Evolutionary conservation across 1,140 invertebrate species (phyloP), one percentile per base, ranked within the genome.

Genomic region (Kradibia gibbosae): DNA sequence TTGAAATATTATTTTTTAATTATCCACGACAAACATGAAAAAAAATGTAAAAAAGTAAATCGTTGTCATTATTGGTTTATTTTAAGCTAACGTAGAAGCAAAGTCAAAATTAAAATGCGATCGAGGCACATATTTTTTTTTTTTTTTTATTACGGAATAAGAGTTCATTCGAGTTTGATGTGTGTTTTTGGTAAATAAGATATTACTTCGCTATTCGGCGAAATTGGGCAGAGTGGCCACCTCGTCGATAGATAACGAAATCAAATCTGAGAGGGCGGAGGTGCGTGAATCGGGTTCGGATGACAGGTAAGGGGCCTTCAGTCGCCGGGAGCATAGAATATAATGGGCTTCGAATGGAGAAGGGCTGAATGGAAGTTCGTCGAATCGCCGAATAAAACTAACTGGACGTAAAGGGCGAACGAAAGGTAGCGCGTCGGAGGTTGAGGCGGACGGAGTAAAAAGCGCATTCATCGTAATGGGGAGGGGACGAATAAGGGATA

Each of bases 391-490:
- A 42, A 71, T 36, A 72, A 31, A 31, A 78, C 53, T 78, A 78
- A 70, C 53, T 36, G 31, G 5, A 53, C 10, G 22, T 3, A 34
- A 22, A 17, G 3, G 10, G 28, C 31, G 28, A 55, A 25, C n/a
- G n/a, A 22, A 22, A 53, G 13, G 31, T 53, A 78, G 42, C 11
- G 72, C 55, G 45, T 10, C 39, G 20, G 10, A 7, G 20, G 4
- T 10, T 17, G 25, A n/a, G n/a, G 48, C 50, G 8, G 55, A 11
- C 85, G 85, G 85, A 85, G 86, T 25, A 57, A 74, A 81, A 81
- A 87, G 88, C 86, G 88, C 88, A 88, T 87, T 90, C 88, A 86
- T 87, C 87, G 86, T 86, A 87, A 85, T 87, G 82, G 82, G 82
- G 87, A 4, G 85, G 85, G 83, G 17, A 48, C 50, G 53, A 42